Conservation (phyloP, 2,113 vertebrate genomes). For the Diadophis punctatus region DNA sequence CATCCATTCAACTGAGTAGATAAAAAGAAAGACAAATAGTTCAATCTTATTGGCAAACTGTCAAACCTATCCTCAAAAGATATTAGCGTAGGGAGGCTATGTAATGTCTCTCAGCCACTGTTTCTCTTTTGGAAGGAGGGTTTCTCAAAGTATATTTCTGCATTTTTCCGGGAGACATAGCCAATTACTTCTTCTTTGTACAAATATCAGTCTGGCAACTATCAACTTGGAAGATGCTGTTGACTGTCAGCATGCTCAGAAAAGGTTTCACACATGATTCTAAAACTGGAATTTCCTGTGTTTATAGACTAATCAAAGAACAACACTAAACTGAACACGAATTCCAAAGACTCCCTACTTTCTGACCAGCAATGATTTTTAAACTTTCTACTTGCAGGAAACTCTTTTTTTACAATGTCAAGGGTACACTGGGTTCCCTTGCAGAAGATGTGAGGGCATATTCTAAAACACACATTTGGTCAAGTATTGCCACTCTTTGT, state of each 20-base stretch:
- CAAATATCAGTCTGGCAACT: neutral
- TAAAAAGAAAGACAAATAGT: neutral
- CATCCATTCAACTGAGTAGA: neutral
- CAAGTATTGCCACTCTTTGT: neutral
- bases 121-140: neutral
- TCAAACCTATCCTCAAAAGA: neutral
- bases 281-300: slow-evolving; percentile 2
- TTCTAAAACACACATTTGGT: neutral
- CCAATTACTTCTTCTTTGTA: neutral
- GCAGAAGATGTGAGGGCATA: neutral
- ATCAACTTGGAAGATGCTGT: neutral
- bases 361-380: neutral
- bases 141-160: neutral
- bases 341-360: neutral
- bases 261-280: neutral
- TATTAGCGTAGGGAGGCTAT: neutral
- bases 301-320: neutral
- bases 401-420: neutral
- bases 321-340: neutral
- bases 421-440: neutral
- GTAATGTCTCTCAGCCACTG: neutral
- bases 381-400: neutral
- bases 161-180: neutral
- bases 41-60: neutral
- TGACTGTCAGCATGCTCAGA: neutral